These are phyloP conservation scores for Lathamus discolor DNA, from an alignment of 2,113 vertebrate species.

Conservation along the genomic window DNA sequence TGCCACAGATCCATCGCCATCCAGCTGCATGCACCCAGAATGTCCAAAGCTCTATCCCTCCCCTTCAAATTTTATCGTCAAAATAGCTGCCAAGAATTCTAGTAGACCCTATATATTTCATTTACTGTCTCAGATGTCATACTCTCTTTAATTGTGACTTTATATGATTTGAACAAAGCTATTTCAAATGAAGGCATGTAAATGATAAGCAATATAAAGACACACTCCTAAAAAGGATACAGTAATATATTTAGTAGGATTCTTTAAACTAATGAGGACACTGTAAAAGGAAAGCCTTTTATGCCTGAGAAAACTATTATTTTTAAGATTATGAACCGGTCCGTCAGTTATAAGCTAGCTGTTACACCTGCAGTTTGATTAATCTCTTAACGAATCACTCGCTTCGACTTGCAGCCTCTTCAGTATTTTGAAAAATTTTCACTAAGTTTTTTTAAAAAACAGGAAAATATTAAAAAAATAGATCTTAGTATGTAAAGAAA, in stretches of 20 bases:
- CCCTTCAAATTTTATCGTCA: neutral
- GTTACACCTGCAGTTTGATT: conserved; percentile 44
- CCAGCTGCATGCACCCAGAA: neutral
- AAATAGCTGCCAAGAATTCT: neutral
- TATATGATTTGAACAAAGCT: neutral
- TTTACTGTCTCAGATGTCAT: neutral
- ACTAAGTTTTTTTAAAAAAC: neutral
- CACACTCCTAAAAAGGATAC: neutral
- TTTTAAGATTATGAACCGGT: conserved; percentile 52
- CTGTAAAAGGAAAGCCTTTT: conserved; percentile 13
- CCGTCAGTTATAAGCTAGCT: conserved; percentile 38
- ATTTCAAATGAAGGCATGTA: conserved; percentile 6
- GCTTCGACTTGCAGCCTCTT: neutral
- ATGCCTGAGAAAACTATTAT: conserved; percentile 45
- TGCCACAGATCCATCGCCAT: neutral
- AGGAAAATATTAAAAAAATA: neutral
- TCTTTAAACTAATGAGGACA: neutral
- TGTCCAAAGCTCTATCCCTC: neutral
- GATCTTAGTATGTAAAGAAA: neutral
- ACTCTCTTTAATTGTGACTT: neutral
- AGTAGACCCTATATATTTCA: neutral
- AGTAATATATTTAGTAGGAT: conserved; percentile 17
- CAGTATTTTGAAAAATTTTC: neutral
- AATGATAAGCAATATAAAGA: neutral
- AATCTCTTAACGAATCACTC: conserved; percentile 56